Base-by-base conservation (phyloP, 2,113 vertebrate species). In the Tupaia chinensis region DNA sequence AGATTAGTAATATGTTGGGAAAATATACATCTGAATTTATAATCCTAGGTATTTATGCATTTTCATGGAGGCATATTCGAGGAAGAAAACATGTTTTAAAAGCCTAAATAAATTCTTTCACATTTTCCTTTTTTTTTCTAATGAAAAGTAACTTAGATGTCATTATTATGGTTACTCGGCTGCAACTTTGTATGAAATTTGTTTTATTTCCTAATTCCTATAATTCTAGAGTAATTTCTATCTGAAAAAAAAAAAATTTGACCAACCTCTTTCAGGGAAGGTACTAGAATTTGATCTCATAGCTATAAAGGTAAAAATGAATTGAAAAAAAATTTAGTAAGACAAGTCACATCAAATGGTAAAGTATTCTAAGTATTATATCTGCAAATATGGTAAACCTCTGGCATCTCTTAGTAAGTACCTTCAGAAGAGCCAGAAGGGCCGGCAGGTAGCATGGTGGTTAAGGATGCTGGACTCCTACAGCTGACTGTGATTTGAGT, bases 161-260 rank as follows among this genome's bases (percentile, higher is more conserved):
- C 29, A 91, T 84, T 87, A 82, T 88, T 77, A 94, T 60, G 20
- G n/a, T 95, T 93, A 96, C 16, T 34, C 92, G 29, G n/a, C 60
- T 89, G 1, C 27, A 91, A 84, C 7, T 81, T 89, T 29, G 54
- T 70, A 73, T 86, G 91, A 92, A 94, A 73, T 91, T 89, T 88
- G 19, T 60, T 87, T 74, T 20, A 10, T 82, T 93, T 65, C 32
- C 61, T 94, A 96, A 97, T 61, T 74, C 34, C 27, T 89, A 53
- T 58, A 22, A 78, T 58, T 93, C 56, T 90, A n/a, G 14, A 92
- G 44, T 32, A 78, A 9, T 73, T 93, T 77, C 54, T 96, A 69
- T 15, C 27, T 70, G 8, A 66, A 79, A 84, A 81, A 84, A 22
- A 78, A 20, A 54, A 2, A 16, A 25, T 65, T 63, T 89, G 29